Conservation (phyloP, 2,888 invertebrate genomes). For the Euproctis similis region DNA sequence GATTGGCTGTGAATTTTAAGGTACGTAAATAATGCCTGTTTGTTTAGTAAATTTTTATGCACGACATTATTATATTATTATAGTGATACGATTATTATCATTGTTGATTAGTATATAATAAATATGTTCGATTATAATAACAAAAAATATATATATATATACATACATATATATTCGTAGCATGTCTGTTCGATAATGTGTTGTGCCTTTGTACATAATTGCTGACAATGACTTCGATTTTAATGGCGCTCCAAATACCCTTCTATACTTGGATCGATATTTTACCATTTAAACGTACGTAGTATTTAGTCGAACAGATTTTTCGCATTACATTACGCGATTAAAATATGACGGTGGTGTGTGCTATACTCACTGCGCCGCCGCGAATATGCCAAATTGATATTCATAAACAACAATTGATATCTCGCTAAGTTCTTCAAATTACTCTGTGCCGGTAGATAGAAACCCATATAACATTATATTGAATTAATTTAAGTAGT, state of each 20-base stretch:
- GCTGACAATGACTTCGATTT: conserved; percentile 54
- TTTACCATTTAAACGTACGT: conserved; percentile 56
- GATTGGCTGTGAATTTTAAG: conserved; percentile 75
- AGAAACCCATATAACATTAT: too few species aligned
- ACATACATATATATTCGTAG: conserved; percentile 44
- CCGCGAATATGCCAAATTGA: conserved; percentile 43
- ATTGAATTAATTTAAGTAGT: too few species aligned
- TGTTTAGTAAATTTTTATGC: conserved; percentile 58
- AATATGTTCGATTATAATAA: too few species aligned
- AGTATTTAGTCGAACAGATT: conserved; percentile 52
- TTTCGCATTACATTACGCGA: conserved; percentile 59
- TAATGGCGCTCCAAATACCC: conserved; percentile 62
- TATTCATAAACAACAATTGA: conserved; percentile 29
- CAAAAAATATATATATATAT: too few species aligned
- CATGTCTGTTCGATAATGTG: conserved; percentile 58
- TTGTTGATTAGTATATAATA: conserved; percentile 13
- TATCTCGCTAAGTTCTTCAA: conserved; percentile 11
- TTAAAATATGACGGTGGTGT: conserved; percentile 45
- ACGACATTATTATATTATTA: conserved; percentile 45
- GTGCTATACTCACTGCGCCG: conserved; percentile 52
- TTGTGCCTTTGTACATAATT: conserved; percentile 59
- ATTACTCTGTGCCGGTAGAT: too few species aligned
- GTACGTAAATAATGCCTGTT: conserved; percentile 62
- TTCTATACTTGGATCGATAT: conserved; percentile 69
- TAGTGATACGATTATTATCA: conserved; percentile 19